These are phyloP conservation scores for Tachina fera DNA, from an alignment of 2,888 invertebrate species.

Conservation along the genomic window DNA sequence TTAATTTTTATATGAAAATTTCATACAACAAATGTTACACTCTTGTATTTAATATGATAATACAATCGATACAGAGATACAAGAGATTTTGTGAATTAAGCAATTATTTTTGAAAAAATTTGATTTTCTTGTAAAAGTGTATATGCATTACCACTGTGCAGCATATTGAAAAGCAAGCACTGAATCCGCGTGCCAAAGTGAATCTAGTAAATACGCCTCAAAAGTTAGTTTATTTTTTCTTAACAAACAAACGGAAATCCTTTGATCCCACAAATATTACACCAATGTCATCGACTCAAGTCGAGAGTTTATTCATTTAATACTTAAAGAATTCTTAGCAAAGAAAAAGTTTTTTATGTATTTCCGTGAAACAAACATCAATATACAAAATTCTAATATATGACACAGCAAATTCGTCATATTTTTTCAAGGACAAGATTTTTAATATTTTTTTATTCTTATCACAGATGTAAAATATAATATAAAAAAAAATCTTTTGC, in stretches of 20 bases:
- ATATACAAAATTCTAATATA: conserved; percentile 50
- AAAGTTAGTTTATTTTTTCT: neutral
- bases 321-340: conserved; percentile 42
- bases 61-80: too few relatives aligned
- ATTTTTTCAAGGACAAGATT: conserved; percentile 18
- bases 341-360: conserved; percentile 58
- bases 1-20: too few relatives aligned
- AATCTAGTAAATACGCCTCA: conserved; percentile 39
- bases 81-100: too few relatives aligned
- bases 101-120: too few relatives aligned
- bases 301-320: neutral
- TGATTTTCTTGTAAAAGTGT: too few relatives aligned
- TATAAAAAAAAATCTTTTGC: neutral
- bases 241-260: conserved; percentile 57
- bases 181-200: conserved; percentile 64
- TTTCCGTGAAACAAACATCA: conserved; percentile 49
- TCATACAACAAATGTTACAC: too few relatives aligned
- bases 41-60: too few relatives aligned
- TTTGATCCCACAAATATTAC: conserved; percentile 35
- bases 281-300: conserved; percentile 25
- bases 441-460: conserved; percentile 6
- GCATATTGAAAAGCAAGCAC: neutral
- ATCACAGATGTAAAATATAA: conserved; percentile 41
- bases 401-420: conserved; percentile 7
- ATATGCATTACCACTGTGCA: conserved; percentile 6